Base-by-base conservation (phyloP, 2,113 vertebrate genomes). In the Plestiodon gilberti region DNA sequence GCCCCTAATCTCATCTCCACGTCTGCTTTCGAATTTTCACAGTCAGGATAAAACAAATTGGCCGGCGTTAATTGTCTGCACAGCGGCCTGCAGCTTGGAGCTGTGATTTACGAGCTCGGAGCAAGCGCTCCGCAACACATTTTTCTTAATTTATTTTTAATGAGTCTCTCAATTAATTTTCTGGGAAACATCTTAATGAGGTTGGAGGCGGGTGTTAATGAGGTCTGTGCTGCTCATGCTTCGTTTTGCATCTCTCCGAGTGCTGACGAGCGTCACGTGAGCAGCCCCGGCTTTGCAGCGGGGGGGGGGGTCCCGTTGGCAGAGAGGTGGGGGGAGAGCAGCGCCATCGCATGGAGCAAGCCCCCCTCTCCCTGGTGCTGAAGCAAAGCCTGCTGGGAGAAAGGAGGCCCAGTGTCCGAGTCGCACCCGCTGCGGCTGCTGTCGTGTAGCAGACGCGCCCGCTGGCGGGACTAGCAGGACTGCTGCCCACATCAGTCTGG, bases 111-210 rank as follows among this genome's bases (percentile, higher is more conserved):
- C 98, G 98, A 98, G 98, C 98, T 97, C 92, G 92, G 94, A 96
- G 96, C 95, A 95, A 94, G 96, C 97, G 96, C 98, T 97, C 97
- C 97, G 97, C 98, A 97, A 98, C 96, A 97, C 98, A 99, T 99
- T 99, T 98, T 98, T 99, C 98, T 98, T 99, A 98, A 99, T 99
- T 98, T 98, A 98, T 98, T 99, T 99, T 98, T 98, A 99, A 99
- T 98, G 98, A 98, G 98, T 97, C 97, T 98, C 98, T 99, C 98
- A 99, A 99, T 99, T 99, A 98, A 98, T 98, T 98, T 98, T 96
- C 96, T 97, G 96, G 97, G 97, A 98, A 98, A 98, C 94, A 97
- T 99, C 98, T 99, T 98, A 99, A 99, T 99, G 98, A 98, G 97
- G 97, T 98, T 97, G 96, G 97, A 96, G 96, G 97, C 94, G 96